A percentile compares a stretch with the other conserved stretches of the same genome.
Conservation (phyloP, 2,797 vertebrate genomes). For the Pseudochaenichthys georgianus region DNA sequence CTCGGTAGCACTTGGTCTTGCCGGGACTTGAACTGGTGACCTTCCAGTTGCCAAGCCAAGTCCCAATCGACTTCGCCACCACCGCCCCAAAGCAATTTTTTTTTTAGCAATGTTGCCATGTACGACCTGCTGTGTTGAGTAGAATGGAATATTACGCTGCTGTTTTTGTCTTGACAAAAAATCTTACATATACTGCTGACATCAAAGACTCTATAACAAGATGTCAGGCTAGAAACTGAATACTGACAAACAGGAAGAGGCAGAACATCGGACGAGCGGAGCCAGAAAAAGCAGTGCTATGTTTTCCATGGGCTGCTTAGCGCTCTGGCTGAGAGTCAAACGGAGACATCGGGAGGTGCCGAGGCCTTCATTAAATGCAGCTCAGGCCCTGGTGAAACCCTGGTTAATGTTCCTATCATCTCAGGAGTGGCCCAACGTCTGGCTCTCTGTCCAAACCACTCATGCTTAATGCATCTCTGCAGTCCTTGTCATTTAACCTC, state of each 20-base stretch:
- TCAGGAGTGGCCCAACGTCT: conserved; percentile 75
- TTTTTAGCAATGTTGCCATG: too few species aligned
- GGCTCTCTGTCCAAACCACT: conserved; percentile 76
- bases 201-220: conserved; percentile 10
- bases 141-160: too few species aligned
- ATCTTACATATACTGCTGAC: not conserved
- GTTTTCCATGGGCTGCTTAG: conserved; percentile 70
- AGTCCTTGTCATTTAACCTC: conserved; percentile 82
- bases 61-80: too few species aligned
- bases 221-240: conserved; percentile 15
- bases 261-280: conserved; percentile 29
- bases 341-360: conserved; percentile 61
- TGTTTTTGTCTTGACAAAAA: too few species aligned
- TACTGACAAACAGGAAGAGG: conserved; percentile 9
- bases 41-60: too few species aligned
- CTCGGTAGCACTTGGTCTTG: too few species aligned
- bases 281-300: conserved; percentile 46
- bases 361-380: conserved; percentile 82
- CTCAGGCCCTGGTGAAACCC: conserved; percentile 79
- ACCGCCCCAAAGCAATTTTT: too few species aligned
- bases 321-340: conserved; percentile 65
- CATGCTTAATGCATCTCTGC: conserved; percentile 85
- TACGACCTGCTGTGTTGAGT: too few species aligned
- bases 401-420: conserved; percentile 84
- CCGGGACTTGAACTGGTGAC: too few species aligned